A percentile compares a stretch with the other conserved stretches of the same genome.
phyloP scores from a whole-genome alignment of 1,140 invertebrate genomes.

The Araneus ventricosus region DNA sequence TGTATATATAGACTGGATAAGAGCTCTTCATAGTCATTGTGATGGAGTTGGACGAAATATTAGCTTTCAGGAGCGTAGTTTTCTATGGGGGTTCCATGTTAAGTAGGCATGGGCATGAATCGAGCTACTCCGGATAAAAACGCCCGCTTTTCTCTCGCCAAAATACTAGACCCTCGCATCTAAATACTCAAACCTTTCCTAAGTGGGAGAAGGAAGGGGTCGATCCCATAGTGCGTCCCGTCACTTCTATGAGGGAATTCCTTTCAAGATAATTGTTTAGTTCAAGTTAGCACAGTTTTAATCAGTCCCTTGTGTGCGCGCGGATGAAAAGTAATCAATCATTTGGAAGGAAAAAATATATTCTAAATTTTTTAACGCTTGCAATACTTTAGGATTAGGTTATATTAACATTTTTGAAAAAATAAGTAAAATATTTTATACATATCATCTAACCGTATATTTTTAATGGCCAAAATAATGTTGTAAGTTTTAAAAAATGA shows the following conservation, averaged over 20 bases:
- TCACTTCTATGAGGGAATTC: background rate
- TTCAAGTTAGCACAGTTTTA: too few relatives aligned
- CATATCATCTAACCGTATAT: too few relatives aligned
- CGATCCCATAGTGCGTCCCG: background rate
- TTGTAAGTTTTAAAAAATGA: too few relatives aligned
- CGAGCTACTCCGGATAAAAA: slow-evolving; percentile 71
- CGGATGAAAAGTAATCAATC: too few relatives aligned
- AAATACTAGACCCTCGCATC: slow-evolving; percentile 71
- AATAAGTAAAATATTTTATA: too few relatives aligned
- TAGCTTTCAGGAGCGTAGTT: slow-evolving; percentile 68
- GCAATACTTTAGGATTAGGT: too few relatives aligned
- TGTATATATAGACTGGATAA: slow-evolving; percentile 68
- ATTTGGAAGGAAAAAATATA: too few relatives aligned
- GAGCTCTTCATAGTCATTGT: slow-evolving; percentile 72
- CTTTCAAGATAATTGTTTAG: background rate
- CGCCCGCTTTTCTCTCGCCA: slow-evolving; percentile 63
- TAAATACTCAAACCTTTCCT: slow-evolving; percentile 62
- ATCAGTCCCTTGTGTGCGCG: too few relatives aligned
- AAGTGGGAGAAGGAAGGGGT: slow-evolving; percentile 10
- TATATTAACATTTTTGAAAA: too few relatives aligned
- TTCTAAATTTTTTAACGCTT: too few relatives aligned
- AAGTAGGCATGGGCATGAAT: slow-evolving; percentile 74
- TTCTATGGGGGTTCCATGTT: slow-evolving; percentile 73
- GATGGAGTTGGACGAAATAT: slow-evolving; percentile 74
- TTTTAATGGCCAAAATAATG: too few relatives aligned